phyloP scores from a whole-genome alignment of 1,140 invertebrate species.

The Heliothis subflexa region DNA sequence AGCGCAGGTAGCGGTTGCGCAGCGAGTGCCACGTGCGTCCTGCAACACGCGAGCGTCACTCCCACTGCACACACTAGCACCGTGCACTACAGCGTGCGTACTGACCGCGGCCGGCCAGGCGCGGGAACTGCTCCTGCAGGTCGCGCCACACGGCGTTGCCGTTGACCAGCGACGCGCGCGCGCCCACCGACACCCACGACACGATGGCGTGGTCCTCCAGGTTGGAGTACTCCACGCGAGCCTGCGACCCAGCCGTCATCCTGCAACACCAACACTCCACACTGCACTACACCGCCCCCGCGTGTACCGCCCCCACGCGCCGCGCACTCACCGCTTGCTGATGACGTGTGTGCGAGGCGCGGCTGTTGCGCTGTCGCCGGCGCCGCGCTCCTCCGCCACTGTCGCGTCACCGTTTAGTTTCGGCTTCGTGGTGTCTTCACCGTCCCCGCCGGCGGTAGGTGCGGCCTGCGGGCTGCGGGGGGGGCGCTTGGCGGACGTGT shows the following conservation, averaged over 20 bases:
- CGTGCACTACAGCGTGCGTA: background rate
- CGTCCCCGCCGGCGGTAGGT: background rate
- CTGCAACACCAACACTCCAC: no score
- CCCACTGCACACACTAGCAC: no score
- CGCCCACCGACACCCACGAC: constrained; percentile 54
- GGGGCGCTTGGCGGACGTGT: background rate
- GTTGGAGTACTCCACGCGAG: constrained; percentile 62
- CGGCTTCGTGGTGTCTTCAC: background rate
- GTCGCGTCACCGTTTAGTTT: background rate
- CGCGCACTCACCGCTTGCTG: background rate
- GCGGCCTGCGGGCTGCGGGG: no score
- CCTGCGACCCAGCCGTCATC: no score
- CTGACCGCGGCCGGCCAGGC: constrained; percentile 54
- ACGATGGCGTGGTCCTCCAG: constrained; percentile 72
- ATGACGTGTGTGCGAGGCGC: background rate
- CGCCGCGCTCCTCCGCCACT: background rate
- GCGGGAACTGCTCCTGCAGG: constrained; percentile 50
- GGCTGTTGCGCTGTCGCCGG: background rate
- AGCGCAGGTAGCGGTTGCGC: constrained; percentile 77
- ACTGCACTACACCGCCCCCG: no score
- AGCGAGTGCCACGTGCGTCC: constrained; percentile 76
- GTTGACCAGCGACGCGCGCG: constrained; percentile 63
- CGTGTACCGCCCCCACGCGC: no score
- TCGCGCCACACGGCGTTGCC: constrained; percentile 71
- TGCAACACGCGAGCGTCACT: constrained; percentile 36